A percentile compares a stretch with the other conserved stretches of the same genome.
phyloP scores from a whole-genome alignment of 1,140 invertebrate genomes.

The Apolygus lucorum region DNA sequence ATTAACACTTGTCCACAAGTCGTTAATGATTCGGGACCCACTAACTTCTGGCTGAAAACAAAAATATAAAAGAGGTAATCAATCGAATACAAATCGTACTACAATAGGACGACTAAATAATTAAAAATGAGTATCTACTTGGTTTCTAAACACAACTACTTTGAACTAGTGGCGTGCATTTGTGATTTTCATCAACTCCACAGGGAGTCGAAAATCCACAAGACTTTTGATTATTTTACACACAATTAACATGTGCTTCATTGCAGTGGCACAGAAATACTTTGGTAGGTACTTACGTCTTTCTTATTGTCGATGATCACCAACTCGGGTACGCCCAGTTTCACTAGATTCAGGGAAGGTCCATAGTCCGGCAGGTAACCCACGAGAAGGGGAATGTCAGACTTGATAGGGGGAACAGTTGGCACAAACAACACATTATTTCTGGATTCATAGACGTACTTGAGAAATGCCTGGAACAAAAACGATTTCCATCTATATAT shows the following conservation, averaged over 20 bases:
- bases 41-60: slow-evolving; percentile 17
- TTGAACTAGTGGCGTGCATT: not conserved
- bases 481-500: too few species aligned
- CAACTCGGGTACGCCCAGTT: not conserved
- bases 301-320: not conserved
- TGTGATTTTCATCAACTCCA: not conserved
- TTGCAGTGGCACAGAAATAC: too few species aligned
- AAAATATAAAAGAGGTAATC: not conserved
- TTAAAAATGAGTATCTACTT: too few species aligned
- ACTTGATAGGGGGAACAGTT: not conserved
- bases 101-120: too few species aligned
- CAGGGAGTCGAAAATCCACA: too few species aligned
- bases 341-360: not conserved
- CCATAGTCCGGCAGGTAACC: slow-evolving; percentile 3
- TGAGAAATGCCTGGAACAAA: slow-evolving; percentile 23
- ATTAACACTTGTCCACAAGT: slow-evolving; percentile 26
- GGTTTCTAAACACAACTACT: too few species aligned
- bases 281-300: not conserved
- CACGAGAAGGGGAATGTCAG: not conserved
- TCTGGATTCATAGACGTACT: slow-evolving; percentile 7
- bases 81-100: not conserved
- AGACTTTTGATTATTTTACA: too few species aligned
- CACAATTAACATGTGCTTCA: too few species aligned
- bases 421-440: slow-evolving; percentile 4
- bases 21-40: slow-evolving; percentile 18